Conservation (phyloP, 2,113 vertebrate species). For the Chloebia gouldiae region DNA sequence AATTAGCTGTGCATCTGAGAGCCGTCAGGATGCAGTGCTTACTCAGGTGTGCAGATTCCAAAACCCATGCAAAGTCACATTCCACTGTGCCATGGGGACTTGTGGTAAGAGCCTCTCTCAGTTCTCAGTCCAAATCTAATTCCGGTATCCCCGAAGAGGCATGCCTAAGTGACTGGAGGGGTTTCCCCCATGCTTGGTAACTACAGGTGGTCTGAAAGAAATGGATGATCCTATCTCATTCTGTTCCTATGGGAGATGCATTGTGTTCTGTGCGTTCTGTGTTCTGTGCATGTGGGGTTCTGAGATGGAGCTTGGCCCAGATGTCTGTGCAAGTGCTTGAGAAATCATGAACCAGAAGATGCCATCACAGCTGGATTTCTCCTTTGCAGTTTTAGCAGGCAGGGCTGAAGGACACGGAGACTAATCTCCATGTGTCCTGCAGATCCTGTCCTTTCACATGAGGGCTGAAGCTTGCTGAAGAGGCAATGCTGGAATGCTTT, state of each 20-base stretch:
- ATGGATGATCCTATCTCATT: neutral
- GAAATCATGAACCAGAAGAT: neutral
- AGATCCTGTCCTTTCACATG: conserved; percentile 26
- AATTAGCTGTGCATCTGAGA: neutral
- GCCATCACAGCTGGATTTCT: conserved; percentile 7
- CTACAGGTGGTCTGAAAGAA: neutral
- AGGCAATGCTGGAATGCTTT: conserved; percentile 35
- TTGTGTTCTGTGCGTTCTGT: neutral
- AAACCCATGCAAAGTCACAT: neutral
- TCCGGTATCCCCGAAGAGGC: fast-evolving
- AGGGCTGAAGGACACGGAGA: conserved; percentile 7
- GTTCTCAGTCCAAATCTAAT: neutral
- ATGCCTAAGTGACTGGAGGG: neutral
- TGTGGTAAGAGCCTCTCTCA: neutral
- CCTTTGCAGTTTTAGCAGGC: conserved; percentile 30
- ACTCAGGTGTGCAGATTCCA: conserved; percentile 10
- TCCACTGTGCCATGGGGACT: neutral
- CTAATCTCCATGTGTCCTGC: conserved; percentile 41
- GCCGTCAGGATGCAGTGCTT: neutral
- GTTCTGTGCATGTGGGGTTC: neutral
- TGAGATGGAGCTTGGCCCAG: neutral
- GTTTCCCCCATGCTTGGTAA: neutral
- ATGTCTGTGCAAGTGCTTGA: neutral
- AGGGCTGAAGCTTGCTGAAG: conserved; percentile 51
- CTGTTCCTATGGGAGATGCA: neutral